These are phyloP conservation scores for Gobio occitaniae DNA, from an alignment of 2,797 vertebrate species.

Conservation along the genomic window DNA sequence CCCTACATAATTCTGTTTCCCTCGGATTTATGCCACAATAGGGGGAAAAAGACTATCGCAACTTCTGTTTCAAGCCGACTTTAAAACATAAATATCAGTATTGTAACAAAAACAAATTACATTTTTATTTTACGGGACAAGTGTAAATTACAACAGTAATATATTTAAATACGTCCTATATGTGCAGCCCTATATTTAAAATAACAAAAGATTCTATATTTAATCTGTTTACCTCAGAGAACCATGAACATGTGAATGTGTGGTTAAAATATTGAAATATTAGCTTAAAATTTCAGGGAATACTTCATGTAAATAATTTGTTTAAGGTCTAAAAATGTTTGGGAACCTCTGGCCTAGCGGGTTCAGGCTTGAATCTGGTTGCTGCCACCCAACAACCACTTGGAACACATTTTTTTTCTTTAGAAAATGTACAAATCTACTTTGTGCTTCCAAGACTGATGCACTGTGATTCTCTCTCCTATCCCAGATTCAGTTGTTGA, in stretches of 20 bases:
- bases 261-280: not conserved
- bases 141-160: not conserved
- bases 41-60: not conserved
- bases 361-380: not conserved
- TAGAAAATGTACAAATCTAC: no score
- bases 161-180: not conserved
- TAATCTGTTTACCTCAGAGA: not conserved
- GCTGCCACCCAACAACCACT: no score
- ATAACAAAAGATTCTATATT: not conserved
- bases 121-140: not conserved
- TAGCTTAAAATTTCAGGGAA: no score
- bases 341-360: not conserved
- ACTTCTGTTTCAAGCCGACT: not conserved
- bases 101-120: not conserved
- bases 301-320: no score
- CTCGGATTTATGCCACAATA: not conserved
- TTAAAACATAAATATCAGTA: not conserved
- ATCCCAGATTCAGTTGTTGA: conserved; percentile 88
- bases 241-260: not conserved
- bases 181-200: not conserved
- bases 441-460: not conserved
- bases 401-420: no score
- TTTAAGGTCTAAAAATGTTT: not conserved
- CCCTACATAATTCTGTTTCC: not conserved
- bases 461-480: not conserved